Base-by-base conservation (phyloP, 2,797 vertebrate species). In the Geotrypetes seraphini region DNA sequence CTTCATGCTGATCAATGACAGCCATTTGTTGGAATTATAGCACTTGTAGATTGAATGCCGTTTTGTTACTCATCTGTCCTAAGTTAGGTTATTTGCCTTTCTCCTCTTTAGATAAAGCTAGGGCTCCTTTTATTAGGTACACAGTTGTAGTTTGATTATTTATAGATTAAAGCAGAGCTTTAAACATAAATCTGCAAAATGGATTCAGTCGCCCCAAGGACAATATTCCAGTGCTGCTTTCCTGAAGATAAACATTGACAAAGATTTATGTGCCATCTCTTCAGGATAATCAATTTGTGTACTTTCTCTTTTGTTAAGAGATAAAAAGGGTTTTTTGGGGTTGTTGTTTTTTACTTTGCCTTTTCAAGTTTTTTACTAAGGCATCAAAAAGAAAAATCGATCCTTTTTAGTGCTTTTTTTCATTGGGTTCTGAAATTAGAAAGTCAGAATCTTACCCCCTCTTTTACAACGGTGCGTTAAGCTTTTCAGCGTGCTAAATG, bases 211-310 rank as follows among this genome's bases (percentile, higher is more conserved):
- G 46, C 50, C 40, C 49, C 36, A 7, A 4, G 26, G 27, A 15
- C 30, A 36, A 17, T 42, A 40, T 47, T 46, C 5, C 1, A 40
- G 30, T 28, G 29, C 21, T 10, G 31, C 57, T 50, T 69, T 55
- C 23, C 31, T 43, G 32, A 52, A 43, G 48, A 63, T 60, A 58
- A 60, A 43, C 27, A 16, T 1, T 45, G 51, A 39, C 41, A 48
- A 26, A 63, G 57, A 71, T 61, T 69, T 60, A 60, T 53, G 42
- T 43, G 39, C 11, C 8, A 33, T 56, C 54, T 56, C 53, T n/a
- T 40, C 32, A 33, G 26, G 31, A 47, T 63, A 55, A 49, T 64
- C 28, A 44, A 26, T 23, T 39, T 43, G 8, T 26, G 26, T 13
- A 12, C 11, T 42, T 66, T 39, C 11, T 30, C 1, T 3, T 46